Base-by-base conservation (phyloP, 2,113 vertebrate genomes). In the Beaufortia kweichowensis region DNA sequence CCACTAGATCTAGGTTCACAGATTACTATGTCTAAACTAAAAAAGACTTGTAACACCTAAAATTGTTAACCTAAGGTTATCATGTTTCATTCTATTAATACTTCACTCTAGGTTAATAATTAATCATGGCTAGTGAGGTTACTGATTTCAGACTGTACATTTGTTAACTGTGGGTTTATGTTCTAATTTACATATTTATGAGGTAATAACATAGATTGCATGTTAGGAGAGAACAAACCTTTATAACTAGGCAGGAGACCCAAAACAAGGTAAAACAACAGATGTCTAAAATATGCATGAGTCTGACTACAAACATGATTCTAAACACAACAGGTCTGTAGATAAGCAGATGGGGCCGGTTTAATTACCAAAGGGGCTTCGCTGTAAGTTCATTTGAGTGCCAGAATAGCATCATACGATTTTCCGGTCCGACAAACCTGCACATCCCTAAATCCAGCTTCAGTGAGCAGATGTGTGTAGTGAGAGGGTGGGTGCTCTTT, bases 371-470 rank as follows among this genome's bases (percentile, higher is more conserved):
- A 28, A 5, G 1, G 8, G 6, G 21, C 33, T 33, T 59, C 14
- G 11, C 9, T 43, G 24, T 23, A 21, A 17, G 26, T 50, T 92
- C 83, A 92, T 85, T 87, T 91, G 78, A 83, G 41, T 48, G 89
- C 92, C 70, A 93, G 78, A 76, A 92, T 90, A 80, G 87, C 87
- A 10, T 93, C 90, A 11, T 92, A 93, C 60, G 85, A 85, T 81
- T 93, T 92, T 0, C 91, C 91, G 0, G 91, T 92, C 24, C 88
- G 78, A 61, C 88, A 89, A 72, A 92, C 86, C 81, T 90, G 88
- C 1, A 90, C 71, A 31, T 86, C 79, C 7, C 6, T 39, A 84
- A 92, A 93, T 65, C 91, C 92, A 1, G 79, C 68, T 1, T 53
- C 31, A 3, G 62, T 79, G 50, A 92, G 85, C 78, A 92, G 75